A percentile compares a stretch with the other conserved stretches of the same genome.
Evolutionary conservation across 1,140 invertebrate genomes (phyloP).

Genomic region (Ceratosolen solmsi): DNA sequence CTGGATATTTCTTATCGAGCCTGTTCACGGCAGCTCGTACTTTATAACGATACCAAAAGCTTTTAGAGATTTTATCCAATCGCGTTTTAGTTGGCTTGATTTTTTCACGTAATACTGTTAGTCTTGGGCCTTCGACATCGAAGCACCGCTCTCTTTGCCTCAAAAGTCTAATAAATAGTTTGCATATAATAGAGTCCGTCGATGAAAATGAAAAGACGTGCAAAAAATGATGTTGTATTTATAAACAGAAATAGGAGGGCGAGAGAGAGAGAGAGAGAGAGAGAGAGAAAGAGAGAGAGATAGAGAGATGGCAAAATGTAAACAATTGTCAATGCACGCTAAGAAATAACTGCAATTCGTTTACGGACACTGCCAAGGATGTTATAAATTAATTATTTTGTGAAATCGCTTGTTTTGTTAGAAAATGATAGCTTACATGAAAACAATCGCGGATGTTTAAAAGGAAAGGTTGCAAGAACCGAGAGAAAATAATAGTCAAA

Average conservation of each 20-base stretch:
- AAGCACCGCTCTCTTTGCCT: too few species aligned
- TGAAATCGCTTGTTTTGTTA: constrained; percentile 63
- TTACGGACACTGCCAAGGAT: constrained; percentile 70
- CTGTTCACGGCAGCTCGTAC: too few species aligned
- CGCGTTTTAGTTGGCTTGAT: too few species aligned
- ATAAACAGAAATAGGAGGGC: too few species aligned
- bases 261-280: background rate
- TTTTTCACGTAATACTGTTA: too few species aligned
- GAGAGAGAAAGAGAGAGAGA: constrained; percentile 22
- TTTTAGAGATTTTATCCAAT: too few species aligned
- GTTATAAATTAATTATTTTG: constrained; percentile 58
- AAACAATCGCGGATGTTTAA: background rate
- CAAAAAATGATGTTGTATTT: too few species aligned
- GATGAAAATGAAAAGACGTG: too few species aligned
- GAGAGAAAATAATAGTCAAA: background rate
- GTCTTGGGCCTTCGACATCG: too few species aligned
- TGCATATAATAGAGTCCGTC: background rate
- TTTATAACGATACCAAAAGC: too few species aligned
- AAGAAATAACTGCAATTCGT: constrained; percentile 62
- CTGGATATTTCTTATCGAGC: too few species aligned
- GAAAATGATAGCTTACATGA: too few species aligned
- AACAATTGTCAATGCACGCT: constrained; percentile 43
- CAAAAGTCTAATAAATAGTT: background rate
- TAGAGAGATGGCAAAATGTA: constrained; percentile 24
- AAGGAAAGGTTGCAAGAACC: background rate